phyloP scores from a whole-genome alignment of 2,888 invertebrate genomes.

The Dioctria linearis region DNA sequence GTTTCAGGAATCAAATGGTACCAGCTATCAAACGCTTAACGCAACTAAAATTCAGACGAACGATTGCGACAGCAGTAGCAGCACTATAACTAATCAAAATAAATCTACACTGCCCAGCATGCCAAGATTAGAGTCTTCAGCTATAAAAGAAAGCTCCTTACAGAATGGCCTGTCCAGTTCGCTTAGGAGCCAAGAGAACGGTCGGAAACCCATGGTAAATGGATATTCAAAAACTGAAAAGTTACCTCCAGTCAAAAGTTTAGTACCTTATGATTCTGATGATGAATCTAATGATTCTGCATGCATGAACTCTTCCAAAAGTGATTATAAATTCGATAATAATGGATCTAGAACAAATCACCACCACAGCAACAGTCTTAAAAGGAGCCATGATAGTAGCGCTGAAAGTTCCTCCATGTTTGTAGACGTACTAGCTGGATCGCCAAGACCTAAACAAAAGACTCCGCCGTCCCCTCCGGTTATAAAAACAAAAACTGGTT shows the following conservation, averaged over 20 bases:
- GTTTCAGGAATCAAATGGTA: slow-evolving; percentile 64
- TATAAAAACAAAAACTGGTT: slow-evolving; percentile 69
- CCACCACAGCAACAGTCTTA: slow-evolving; percentile 13
- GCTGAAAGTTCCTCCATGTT: slow-evolving; percentile 35
- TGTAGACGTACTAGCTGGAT: slow-evolving; percentile 24
- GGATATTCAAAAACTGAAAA: slow-evolving; percentile 59
- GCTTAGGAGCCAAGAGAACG: not conserved
- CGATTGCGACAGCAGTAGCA: slow-evolving; percentile 23
- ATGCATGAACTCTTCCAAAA: slow-evolving; percentile 48
- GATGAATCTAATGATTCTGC: slow-evolving; percentile 70
- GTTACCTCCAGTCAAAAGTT: slow-evolving; percentile 65
- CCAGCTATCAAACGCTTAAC: slow-evolving; percentile 64
- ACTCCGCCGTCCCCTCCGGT: slow-evolving; percentile 69
- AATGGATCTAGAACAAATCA: not conserved
- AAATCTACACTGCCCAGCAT: slow-evolving; percentile 68
- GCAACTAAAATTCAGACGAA: slow-evolving; percentile 63
- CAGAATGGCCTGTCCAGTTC: slow-evolving; percentile 13
- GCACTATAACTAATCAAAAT: slow-evolving; percentile 12
- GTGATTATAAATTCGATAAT: slow-evolving; percentile 51
- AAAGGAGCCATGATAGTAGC: slow-evolving; percentile 59
- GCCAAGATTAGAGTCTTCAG: slow-evolving; percentile 63
- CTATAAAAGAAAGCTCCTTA: slow-evolving; percentile 19
- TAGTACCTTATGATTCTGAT: slow-evolving; percentile 77
- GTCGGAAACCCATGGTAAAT: slow-evolving; percentile 19
- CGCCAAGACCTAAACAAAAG: slow-evolving; percentile 24